Conservation (phyloP, 2,797 vertebrate genomes). For the Brotula barbata region DNA sequence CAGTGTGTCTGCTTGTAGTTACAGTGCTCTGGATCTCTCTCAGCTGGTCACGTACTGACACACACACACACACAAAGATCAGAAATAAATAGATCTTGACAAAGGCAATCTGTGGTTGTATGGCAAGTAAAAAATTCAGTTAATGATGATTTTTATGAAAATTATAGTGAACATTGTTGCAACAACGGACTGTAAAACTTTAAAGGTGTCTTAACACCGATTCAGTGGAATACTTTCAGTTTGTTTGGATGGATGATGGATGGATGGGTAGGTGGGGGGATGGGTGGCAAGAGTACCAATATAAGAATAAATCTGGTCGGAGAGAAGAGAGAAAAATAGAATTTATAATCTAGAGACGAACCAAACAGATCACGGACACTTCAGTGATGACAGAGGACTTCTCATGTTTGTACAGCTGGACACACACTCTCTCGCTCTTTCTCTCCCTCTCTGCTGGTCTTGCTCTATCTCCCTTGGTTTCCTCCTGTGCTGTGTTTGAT, state of each 20-base stretch:
- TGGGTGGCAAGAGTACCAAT: too few species aligned
- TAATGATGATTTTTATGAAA: too few species aligned
- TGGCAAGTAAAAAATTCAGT: too few species aligned
- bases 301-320: too few species aligned
- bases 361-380: not conserved
- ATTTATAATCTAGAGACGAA: not conserved
- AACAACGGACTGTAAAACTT: too few species aligned
- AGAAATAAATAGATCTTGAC: not conserved
- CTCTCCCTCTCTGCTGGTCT: not conserved
- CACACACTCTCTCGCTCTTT: not conserved
- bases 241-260: too few species aligned
- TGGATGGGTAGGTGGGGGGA: too few species aligned
- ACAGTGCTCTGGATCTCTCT: slow-evolving; percentile 31
- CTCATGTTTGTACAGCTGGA: slow-evolving; percentile 65
- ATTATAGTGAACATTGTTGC: too few species aligned
- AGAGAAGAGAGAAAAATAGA: too few species aligned
- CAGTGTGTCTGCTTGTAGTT: slow-evolving; percentile 56
- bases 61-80: not conserved
- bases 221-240: too few species aligned
- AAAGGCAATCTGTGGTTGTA: too few species aligned
- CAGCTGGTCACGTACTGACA: slow-evolving; percentile 7
- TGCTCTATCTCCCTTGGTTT: slow-evolving; percentile 11
- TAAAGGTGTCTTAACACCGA: too few species aligned
- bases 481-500: slow-evolving; percentile 19
- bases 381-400: slow-evolving; percentile 32